Conservation (phyloP, 2,113 vertebrate species). For the Microcebus ravelobensis region DNA sequence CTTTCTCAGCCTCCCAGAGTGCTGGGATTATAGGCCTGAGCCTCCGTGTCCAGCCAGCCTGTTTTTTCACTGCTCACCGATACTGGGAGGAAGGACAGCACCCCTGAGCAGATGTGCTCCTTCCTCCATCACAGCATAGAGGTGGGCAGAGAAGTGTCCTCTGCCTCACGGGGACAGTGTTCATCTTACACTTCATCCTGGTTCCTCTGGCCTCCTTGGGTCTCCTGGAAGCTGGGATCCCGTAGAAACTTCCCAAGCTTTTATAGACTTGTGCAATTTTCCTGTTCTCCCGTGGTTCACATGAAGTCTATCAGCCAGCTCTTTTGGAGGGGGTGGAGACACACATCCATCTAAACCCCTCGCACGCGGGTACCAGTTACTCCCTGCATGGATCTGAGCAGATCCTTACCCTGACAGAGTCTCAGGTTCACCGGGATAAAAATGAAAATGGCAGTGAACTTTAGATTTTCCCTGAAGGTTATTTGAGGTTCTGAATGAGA, state of each 20-base stretch:
- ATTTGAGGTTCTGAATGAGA: neutral
- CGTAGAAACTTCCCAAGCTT: neutral
- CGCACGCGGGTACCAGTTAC: neutral
- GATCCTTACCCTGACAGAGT: neutral
- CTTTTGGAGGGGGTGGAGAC: neutral
- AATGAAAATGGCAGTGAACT: neutral
- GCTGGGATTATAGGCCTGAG: too few species aligned
- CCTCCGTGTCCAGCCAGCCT: too few species aligned
- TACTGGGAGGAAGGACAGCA: neutral
- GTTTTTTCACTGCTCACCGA: neutral
- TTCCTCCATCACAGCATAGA: rapidly evolving
- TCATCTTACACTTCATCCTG: neutral
- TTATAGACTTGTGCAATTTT: neutral
- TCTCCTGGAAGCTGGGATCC: neutral
- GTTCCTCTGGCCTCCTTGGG: neutral
- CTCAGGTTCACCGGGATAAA: neutral
- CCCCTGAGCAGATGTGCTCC: neutral
- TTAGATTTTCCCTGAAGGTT: neutral
- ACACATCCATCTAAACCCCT: neutral
- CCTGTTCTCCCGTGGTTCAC: neutral
- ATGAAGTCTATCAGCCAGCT: neutral
- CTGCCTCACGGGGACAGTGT: neutral
- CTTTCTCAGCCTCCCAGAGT: too few species aligned
- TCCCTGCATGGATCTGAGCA: neutral
- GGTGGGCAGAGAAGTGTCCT: neutral